Evolutionary conservation across 2,797 vertebrate species (phyloP).

Genomic region (Pseudomugil tenellus): DNA sequence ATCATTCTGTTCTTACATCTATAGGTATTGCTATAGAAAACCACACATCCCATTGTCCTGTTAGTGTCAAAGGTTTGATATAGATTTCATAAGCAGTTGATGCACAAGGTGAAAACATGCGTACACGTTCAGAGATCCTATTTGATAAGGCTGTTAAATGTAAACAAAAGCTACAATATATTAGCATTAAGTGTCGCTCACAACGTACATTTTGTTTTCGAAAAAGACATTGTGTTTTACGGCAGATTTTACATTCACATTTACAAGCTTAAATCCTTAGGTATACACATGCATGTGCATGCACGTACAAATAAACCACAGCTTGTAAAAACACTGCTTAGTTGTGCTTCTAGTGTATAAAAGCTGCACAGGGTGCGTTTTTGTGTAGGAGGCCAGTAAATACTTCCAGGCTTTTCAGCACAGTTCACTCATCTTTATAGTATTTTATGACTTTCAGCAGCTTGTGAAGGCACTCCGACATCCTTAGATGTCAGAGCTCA

Average conservation of each 20-base stretch:
- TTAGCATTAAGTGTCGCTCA: neutral
- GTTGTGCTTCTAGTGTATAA: conserved; percentile 3
- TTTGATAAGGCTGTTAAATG: neutral
- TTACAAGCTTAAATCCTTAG: neutral
- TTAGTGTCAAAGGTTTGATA: neutral
- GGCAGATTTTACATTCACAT: neutral
- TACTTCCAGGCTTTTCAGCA: neutral
- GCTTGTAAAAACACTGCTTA: conserved; percentile 1
- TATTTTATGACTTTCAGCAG: conserved; percentile 1
- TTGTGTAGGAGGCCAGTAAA: neutral
- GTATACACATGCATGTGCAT: neutral
- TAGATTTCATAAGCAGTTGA: neutral
- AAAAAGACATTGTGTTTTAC: no score
- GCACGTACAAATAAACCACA: neutral
- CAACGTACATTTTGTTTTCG: neutral
- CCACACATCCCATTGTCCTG: neutral
- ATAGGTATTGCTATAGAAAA: neutral
- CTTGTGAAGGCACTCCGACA: conserved; percentile 4
- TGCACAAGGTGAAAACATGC: neutral
- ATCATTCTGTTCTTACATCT: neutral
- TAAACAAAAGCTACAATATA: neutral
- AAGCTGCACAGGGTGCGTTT: conserved; percentile 10
- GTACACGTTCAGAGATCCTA: neutral
- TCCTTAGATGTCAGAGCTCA: conserved; percentile 5
- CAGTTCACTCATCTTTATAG: conserved; percentile 2